A percentile compares a stretch with the other conserved stretches of the same genome.
These are phyloP conservation scores for Drosophila anceps DNA, from an alignment of 2,888 invertebrate genomes.

Conservation along the genomic window DNA sequence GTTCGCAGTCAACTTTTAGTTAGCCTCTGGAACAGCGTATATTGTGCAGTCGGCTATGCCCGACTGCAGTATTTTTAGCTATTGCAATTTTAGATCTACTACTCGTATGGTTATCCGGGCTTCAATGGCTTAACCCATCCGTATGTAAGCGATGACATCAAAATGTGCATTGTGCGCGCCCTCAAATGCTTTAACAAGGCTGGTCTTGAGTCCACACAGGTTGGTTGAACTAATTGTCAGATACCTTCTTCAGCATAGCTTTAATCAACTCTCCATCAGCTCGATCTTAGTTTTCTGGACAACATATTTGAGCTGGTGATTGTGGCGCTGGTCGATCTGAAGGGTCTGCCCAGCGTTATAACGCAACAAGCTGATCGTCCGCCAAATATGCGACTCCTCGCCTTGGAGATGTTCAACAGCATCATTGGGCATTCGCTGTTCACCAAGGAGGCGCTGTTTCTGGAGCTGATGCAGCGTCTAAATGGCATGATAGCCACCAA, in stretches of 20 bases:
- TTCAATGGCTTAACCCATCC: constrained; percentile 65
- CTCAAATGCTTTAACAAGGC: constrained; percentile 78
- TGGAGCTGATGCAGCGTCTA: constrained; percentile 71
- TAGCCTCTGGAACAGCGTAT: background rate
- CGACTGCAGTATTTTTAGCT: background rate
- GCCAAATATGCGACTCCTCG: constrained; percentile 56
- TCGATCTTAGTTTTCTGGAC: constrained; percentile 57
- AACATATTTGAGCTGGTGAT: constrained; percentile 63
- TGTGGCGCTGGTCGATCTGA: constrained; percentile 61
- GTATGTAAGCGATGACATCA: constrained; percentile 73
- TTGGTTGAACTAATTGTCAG: constrained; percentile 10
- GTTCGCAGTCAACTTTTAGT: background rate
- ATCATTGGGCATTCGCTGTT: constrained; percentile 78
- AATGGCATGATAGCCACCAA: constrained; percentile 64
- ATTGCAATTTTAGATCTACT: constrained; percentile 67
- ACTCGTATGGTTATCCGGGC: constrained; percentile 72
- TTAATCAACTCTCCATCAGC: constrained; percentile 27
- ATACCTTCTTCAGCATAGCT: background rate
- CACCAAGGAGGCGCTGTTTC: constrained; percentile 78
- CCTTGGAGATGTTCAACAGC: constrained; percentile 70
- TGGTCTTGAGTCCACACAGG: constrained; percentile 67
- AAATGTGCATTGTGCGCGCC: constrained; percentile 74
- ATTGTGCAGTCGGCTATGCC: background rate
- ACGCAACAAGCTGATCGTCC: constrained; percentile 61
- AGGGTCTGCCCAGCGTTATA: constrained; percentile 78